Conservation (phyloP, 2,797 vertebrate species). For the Okamejei kenojei region DNA sequence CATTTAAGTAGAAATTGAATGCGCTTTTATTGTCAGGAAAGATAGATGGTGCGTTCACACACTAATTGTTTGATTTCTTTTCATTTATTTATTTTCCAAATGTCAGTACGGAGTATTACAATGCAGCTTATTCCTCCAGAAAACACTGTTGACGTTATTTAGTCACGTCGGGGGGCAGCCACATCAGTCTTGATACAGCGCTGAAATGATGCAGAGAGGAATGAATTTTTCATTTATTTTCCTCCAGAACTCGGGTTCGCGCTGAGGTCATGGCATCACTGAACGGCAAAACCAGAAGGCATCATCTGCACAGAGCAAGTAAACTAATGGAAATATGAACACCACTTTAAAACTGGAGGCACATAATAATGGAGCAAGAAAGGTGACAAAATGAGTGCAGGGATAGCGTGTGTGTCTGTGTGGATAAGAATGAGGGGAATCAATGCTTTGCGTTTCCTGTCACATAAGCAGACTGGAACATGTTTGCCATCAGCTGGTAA, state of each 20-base stretch:
- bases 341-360: constrained; percentile 59
- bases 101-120: constrained; percentile 59
- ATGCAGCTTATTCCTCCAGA: constrained; percentile 56
- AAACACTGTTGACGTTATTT: constrained; percentile 68
- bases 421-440: constrained; percentile 48
- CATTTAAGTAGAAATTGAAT: constrained; percentile 31
- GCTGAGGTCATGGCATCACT: constrained; percentile 56
- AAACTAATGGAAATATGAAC: constrained; percentile 58
- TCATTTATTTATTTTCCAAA: constrained; percentile 54
- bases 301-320: constrained; percentile 54
- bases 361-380: constrained; percentile 41
- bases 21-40: constrained; percentile 21
- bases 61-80: constrained; percentile 42
- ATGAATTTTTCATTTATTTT: constrained; percentile 63
- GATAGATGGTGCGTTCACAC: constrained; percentile 12
- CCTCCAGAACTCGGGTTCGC: constrained; percentile 55
- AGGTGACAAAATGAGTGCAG: constrained; percentile 36
- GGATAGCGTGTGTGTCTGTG: not conserved
- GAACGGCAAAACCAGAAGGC: constrained; percentile 50
- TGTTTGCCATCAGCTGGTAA: constrained; percentile 55
- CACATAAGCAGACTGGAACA: constrained; percentile 59
- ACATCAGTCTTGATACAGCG: constrained; percentile 64
- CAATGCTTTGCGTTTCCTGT: constrained; percentile 62
- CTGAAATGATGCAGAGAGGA: constrained; percentile 62
- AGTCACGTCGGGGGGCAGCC: constrained; percentile 61